Conservation (phyloP, 30 jellyfish, hydroid and myxozoan species). For the Aurelia aurita region DNA sequence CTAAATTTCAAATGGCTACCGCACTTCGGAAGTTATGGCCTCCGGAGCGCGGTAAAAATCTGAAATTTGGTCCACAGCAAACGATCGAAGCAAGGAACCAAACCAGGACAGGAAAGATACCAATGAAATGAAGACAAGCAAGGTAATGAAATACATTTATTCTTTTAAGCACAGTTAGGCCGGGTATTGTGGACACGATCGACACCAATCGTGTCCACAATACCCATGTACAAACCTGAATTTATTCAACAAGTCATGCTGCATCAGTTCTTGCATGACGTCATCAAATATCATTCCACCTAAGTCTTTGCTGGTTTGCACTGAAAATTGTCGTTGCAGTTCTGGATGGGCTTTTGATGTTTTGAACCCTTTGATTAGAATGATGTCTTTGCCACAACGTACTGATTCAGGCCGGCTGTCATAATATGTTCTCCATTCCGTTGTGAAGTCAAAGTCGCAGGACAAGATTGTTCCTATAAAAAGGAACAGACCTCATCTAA, state of each 20-base stretch:
- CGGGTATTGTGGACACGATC: too few relatives aligned
- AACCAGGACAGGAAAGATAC: too few relatives aligned
- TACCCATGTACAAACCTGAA: conserved; percentile 46
- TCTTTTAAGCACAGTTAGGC: too few relatives aligned
- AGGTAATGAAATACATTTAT: too few relatives aligned
- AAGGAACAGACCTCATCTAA: not conserved
- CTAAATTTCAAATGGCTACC: too few relatives aligned
- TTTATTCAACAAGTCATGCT: conserved; percentile 19
- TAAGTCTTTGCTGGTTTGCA: conserved; percentile 62
- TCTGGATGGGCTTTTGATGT: conserved; percentile 20
- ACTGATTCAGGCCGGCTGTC: conserved; percentile 79
- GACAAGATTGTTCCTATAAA: conserved; percentile 66
- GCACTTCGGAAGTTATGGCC: too few relatives aligned
- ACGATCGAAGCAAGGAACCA: too few relatives aligned
- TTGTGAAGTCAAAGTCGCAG: conserved; percentile 75
- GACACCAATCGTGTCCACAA: not conserved
- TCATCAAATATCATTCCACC: conserved; percentile 85
- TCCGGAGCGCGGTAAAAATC: too few relatives aligned
- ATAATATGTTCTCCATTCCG: conserved; percentile 86
- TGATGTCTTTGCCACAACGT: conserved; percentile 80
- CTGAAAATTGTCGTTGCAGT: conserved; percentile 68
- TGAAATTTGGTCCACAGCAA: too few relatives aligned
- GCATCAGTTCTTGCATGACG: conserved; percentile 63
- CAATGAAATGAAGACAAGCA: too few relatives aligned
- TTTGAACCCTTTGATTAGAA: conserved; percentile 51